Evolutionary conservation across 2,888 invertebrate species (phyloP).

Genomic region (Monopis laevigella): DNA sequence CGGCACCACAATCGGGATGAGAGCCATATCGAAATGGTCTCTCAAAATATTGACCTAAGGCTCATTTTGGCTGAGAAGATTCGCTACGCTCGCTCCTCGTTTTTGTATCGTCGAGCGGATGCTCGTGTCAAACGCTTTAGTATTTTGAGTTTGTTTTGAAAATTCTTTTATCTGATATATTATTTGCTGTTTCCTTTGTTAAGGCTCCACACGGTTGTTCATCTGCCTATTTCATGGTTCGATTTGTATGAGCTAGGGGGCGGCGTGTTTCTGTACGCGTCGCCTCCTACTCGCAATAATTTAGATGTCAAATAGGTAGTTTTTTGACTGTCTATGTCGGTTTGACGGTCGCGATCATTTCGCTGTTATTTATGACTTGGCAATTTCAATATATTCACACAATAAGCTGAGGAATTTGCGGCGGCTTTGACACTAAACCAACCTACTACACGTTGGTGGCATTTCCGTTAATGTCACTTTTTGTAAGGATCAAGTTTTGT

Average conservation of each 20-base stretch:
- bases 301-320: constrained; percentile 63
- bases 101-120: constrained; percentile 58
- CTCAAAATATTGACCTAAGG: constrained; percentile 52
- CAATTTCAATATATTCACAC: constrained; percentile 46
- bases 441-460: constrained; percentile 47
- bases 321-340: constrained; percentile 33
- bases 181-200: constrained; percentile 59
- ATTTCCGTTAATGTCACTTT: constrained; percentile 50
- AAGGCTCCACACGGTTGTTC: constrained; percentile 34
- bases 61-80: constrained; percentile 39
- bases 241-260: constrained; percentile 43
- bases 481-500: too few species aligned
- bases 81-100: constrained; percentile 40
- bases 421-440: constrained; percentile 43
- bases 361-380: constrained; percentile 61
- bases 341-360: constrained; percentile 52
- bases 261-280: constrained; percentile 41
- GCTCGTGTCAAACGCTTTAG: constrained; percentile 68
- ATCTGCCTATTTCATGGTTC: constrained; percentile 50
- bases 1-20: constrained; percentile 54
- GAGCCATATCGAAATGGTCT: constrained; percentile 43
- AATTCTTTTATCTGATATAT: constrained; percentile 68
- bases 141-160: constrained; percentile 69
- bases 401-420: constrained; percentile 53
- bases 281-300: constrained; percentile 54